A percentile compares a stretch with the other conserved stretches of the same genome.
Evolutionary conservation across 2,888 invertebrate species (phyloP).

Genomic region (Lasioglossum lativentre): DNA sequence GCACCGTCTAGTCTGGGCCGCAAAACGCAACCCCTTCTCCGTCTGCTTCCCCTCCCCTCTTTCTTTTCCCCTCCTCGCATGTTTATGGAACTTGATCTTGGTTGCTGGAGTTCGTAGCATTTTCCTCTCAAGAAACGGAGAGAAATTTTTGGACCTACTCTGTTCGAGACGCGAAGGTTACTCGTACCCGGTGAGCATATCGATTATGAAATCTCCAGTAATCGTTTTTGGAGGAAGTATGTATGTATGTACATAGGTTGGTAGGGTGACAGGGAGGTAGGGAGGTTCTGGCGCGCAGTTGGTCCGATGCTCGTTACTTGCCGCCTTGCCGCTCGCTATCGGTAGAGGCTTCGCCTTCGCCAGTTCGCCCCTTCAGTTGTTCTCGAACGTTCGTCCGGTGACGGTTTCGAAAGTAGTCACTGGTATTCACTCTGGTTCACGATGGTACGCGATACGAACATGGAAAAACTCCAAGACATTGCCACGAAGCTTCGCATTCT

Average conservation of each 20-base stretch:
- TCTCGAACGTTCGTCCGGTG: slow-evolving; percentile 68
- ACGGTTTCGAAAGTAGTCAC: slow-evolving; percentile 4
- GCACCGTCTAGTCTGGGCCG: background rate
- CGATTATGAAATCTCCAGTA: slow-evolving; percentile 41
- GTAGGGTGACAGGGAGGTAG: slow-evolving; percentile 56
- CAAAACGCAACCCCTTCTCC: background rate
- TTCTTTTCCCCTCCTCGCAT: background rate
- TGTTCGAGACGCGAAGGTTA: background rate
- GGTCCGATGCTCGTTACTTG: slow-evolving; percentile 5
- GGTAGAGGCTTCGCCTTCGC: slow-evolving; percentile 43
- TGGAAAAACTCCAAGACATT: slow-evolving; percentile 85
- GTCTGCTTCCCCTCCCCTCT: background rate
- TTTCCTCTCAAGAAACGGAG: background rate
- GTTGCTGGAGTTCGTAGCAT: too few relatives aligned
- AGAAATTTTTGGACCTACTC: background rate
- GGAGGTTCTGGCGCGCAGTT: slow-evolving; percentile 65
- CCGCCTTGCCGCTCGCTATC: background rate
- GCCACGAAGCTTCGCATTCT: slow-evolving; percentile 89
- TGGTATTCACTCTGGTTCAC: slow-evolving; percentile 26
- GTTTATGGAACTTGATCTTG: background rate
- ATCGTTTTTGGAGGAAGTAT: background rate
- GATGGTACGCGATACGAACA: slow-evolving; percentile 77
- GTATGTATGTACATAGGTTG: background rate
- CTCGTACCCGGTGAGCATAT: background rate
- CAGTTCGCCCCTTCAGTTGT: slow-evolving; percentile 70